phyloP scores from a whole-genome alignment of 2,888 invertebrate species.

The Tetropium fuscum region DNA sequence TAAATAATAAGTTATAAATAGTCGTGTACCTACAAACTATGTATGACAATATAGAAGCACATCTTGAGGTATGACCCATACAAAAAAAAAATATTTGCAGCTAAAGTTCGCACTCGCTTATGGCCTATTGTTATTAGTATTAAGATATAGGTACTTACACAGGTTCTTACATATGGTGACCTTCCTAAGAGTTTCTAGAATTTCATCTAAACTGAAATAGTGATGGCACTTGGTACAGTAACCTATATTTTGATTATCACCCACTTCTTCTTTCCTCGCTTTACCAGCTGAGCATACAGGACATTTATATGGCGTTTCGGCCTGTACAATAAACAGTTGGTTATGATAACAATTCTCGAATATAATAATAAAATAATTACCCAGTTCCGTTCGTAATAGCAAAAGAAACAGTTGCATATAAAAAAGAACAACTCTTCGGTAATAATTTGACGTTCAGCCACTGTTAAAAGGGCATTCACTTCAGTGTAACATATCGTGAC shows the following conservation, averaged over 20 bases:
- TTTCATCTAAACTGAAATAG: slow-evolving; percentile 24
- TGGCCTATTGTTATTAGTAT: too few species aligned
- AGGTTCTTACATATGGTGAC: slow-evolving; percentile 33
- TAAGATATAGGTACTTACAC: slow-evolving; percentile 39
- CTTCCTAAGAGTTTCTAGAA: slow-evolving; percentile 26
- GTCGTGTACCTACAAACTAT: too few species aligned
- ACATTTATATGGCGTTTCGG: slow-evolving; percentile 40
- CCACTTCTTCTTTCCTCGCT: slow-evolving; percentile 28
- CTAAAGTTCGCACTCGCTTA: too few species aligned
- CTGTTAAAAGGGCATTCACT: slow-evolving; percentile 37
- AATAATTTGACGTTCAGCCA: slow-evolving; percentile 38
- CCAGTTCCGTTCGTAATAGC: slow-evolving; percentile 39
- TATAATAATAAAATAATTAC: slow-evolving; percentile 29
- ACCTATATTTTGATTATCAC: slow-evolving; percentile 15
- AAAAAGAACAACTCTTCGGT: slow-evolving; percentile 43
- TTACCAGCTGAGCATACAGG: slow-evolving; percentile 31
- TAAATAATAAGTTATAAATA: too few species aligned
- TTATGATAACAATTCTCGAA: background rate
- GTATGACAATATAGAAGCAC: too few species aligned
- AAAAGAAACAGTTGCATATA: slow-evolving; percentile 41
- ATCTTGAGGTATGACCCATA: too few species aligned
- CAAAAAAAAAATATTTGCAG: too few species aligned
- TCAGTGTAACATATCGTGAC: slow-evolving; percentile 48
- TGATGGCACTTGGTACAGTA: slow-evolving; percentile 34
- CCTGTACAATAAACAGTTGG: slow-evolving; percentile 30